Base-by-base conservation (phyloP, 2,113 vertebrate species). In the Calypte anna region DNA sequence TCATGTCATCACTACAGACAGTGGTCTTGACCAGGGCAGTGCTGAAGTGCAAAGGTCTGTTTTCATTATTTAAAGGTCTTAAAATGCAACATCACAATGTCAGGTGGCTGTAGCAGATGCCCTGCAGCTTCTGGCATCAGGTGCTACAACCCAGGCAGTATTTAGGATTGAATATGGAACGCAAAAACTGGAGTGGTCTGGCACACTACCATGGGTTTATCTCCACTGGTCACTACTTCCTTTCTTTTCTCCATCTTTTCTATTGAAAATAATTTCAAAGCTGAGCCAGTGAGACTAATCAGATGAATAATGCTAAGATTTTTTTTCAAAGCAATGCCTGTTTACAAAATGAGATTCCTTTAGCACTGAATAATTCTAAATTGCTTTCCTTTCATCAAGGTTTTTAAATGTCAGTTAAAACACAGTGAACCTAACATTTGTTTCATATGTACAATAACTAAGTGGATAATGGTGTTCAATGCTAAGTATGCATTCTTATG, bases 71-170 rank as follows among this genome's bases (percentile, higher is more conserved):
- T 93, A 86, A 82, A 94, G 70, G 50, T 93, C 89, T 92, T 91
- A 80, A 93, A 94, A 95, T 90, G 78, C 88, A 95, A 72, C 62
- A 86, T 74, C 80, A 80, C 74, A 73, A 33, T 84, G 93, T 95
- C 95, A 97, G 87, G 82, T 94, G 85, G 40, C 79, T 93, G 46
- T 36, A 87, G 79, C 50, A 92, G 81, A 95, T 91, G 80, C 96
- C 97, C 94, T 86, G 93, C 63, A 96, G 96, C 95, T 76, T 55
- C 76, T 95, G 96, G 93, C 68, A 96, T 96, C 97, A 97, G 97
- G 96, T 97, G 97, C 73, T 91, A 78, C 54, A 79, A 63, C 73
- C 53, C 1, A 3, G 88, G 63, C 83, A 48, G 36, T 82, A 36
- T 68, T 94, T 68, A 86, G 43, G 36, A 82, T 55, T 86, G 50